Evolutionary conservation across 2,797 vertebrate genomes (phyloP).

Genomic region (Paguma larvata): DNA sequence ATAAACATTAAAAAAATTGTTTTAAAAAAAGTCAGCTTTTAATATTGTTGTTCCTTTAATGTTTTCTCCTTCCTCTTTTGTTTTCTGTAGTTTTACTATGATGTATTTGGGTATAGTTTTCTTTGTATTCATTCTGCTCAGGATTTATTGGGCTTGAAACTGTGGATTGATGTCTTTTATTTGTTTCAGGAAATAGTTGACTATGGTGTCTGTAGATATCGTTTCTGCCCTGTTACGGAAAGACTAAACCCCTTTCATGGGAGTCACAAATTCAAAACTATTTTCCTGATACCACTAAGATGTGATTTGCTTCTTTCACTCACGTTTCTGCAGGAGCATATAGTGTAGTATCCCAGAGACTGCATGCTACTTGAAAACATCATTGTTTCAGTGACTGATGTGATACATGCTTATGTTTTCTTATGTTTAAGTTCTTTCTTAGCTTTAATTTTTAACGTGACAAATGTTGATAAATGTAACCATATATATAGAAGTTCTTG

Average conservation of each 20-base stretch:
- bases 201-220: not conserved
- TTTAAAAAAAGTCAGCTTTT: not conserved
- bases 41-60: not conserved
- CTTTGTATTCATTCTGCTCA: not conserved
- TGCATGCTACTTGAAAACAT: not conserved
- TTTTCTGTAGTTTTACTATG: conserved; percentile 17
- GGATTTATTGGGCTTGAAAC: not conserved
- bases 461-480: conserved; percentile 22
- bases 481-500: not conserved
- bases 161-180: conserved; percentile 7
- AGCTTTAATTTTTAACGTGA: not conserved
- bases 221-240: not conserved
- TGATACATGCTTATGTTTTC: not conserved
- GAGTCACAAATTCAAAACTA: conserved; percentile 13
- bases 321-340: not conserved
- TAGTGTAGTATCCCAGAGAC: not conserved
- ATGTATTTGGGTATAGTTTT: not conserved
- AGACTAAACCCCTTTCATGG: not conserved
- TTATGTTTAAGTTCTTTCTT: not conserved
- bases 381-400: not conserved
- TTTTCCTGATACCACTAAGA: not conserved
- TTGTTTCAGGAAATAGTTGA: conserved; percentile 17
- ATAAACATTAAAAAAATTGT: no score
- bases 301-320: conserved; percentile 9
- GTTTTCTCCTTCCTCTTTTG: not conserved